Base-by-base conservation (phyloP, 2,113 vertebrate genomes). In the Microtus richardsoni region DNA sequence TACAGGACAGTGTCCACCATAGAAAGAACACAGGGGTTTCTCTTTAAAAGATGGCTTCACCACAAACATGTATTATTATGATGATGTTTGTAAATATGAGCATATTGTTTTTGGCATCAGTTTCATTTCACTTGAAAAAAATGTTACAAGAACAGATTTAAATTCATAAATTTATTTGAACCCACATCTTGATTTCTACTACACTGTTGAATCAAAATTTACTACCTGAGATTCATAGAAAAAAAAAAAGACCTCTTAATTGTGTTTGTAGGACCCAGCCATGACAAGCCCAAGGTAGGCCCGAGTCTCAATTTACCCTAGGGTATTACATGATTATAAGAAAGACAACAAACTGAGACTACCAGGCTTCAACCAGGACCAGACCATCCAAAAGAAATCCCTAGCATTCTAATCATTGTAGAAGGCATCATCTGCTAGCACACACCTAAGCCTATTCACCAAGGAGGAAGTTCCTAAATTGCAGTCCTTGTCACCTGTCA, bases 111-210 rank as follows among this genome's bases (percentile, higher is more conserved):
- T 96, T 93, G 54, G 47, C 36, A 75, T 33, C 44, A 84, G 58
- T 82, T 95, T 93, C 78, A 92, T 95, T 96, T 95, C 49, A 91
- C 78, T 93, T 96, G 88, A 60, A 78, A 93, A 93, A 78, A 95
- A 95, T 24, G 13, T 95, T 93, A 87, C 62, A 17, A 16, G 52
- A 95, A 87, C 54, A 71, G 3, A 83, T 92, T 92, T 93, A 89
- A 96, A 84, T 75, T 92, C 44, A 36, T 70, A 66, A 62, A 58
- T 58, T 58, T 70, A 95, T 91, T 92, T 96, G 28, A 83, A 95
- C 94, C 68, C 70, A 90, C 11, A 47, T 85, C 41, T 92, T 4
- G 9, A 75, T 78, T 93, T 94, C 33, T 73, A 28, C 4, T 71
- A 79, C 47, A 91, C 60, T 64, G 10, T 33, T 88, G 91, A 83